phyloP scores from a whole-genome alignment of 1,140 invertebrate species.

The Lepidurus apus region DNA sequence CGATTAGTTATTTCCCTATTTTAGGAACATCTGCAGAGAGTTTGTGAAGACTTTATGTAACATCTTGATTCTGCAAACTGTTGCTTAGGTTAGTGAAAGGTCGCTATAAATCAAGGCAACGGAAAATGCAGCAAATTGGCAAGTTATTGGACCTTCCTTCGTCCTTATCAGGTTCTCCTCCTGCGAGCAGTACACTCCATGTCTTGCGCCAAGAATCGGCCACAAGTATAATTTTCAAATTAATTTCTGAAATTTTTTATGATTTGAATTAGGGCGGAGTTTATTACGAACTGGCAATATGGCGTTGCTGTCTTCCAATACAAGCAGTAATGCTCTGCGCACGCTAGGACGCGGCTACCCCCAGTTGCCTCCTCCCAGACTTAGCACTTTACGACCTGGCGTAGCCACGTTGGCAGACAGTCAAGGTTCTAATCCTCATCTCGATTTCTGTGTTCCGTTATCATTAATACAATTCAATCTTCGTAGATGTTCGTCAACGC shows the following conservation, averaged over 20 bases:
- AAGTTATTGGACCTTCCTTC: constrained; percentile 70
- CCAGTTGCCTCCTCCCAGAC: neutral
- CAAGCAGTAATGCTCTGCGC: neutral
- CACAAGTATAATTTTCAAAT: constrained; percentile 24
- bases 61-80: constrained; percentile 32
- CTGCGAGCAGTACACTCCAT: constrained; percentile 25
- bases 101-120: constrained; percentile 85
- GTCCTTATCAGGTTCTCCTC: constrained; percentile 14
- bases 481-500: neutral
- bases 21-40: neutral
- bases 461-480: neutral
- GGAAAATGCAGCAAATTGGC: constrained; percentile 93
- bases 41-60: constrained; percentile 31
- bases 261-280: neutral
- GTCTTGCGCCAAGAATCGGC: constrained; percentile 32
- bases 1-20: constrained; percentile 25
- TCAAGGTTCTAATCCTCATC: neutral
- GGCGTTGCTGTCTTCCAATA: neutral
- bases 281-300: constrained; percentile 26
- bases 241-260: neutral
- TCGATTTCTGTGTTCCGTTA: neutral
- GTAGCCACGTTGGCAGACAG: neutral
- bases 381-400: neutral
- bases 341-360: neutral
- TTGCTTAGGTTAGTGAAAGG: constrained; percentile 68